These are phyloP conservation scores for Pontoporia blainvillei DNA, from an alignment of 2,113 vertebrate species.

Conservation along the genomic window DNA sequence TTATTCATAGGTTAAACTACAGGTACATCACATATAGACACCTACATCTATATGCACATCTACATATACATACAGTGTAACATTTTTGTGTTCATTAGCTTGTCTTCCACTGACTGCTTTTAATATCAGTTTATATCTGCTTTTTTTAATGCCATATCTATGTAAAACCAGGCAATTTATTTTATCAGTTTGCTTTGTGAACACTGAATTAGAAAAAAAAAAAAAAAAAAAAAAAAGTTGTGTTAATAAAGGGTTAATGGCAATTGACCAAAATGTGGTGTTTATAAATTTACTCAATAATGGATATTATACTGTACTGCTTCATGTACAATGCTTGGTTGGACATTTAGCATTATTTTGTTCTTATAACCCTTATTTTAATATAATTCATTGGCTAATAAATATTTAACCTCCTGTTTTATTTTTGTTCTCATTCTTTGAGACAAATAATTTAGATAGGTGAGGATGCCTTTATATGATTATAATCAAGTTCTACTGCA, in stretches of 20 bases:
- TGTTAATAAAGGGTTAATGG: not conserved
- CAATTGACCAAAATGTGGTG: not conserved
- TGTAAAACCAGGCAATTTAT: not conserved
- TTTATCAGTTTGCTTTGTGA: not conserved
- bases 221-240: not conserved
- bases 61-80: not conserved
- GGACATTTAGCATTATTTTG: not conserved
- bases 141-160: not conserved
- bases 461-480: not conserved
- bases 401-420: not conserved
- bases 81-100: not conserved
- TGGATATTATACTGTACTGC: not conserved
- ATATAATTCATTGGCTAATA: not conserved
- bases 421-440: not conserved
- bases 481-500: not conserved
- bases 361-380: not conserved
- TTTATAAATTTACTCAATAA: not conserved
- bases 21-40: not conserved
- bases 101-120: not conserved
- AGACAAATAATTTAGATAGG: not conserved
- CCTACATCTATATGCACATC: not conserved
- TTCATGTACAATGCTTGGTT: not conserved
- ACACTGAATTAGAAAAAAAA: not conserved
- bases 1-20: not conserved
- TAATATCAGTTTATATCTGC: not conserved